Percentiles rank a stretch among this genome's conserved stretches.
These are phyloP conservation scores for Salvelinus namaycush DNA, from an alignment of 2,113 vertebrate species.

Conservation along the genomic window DNA sequence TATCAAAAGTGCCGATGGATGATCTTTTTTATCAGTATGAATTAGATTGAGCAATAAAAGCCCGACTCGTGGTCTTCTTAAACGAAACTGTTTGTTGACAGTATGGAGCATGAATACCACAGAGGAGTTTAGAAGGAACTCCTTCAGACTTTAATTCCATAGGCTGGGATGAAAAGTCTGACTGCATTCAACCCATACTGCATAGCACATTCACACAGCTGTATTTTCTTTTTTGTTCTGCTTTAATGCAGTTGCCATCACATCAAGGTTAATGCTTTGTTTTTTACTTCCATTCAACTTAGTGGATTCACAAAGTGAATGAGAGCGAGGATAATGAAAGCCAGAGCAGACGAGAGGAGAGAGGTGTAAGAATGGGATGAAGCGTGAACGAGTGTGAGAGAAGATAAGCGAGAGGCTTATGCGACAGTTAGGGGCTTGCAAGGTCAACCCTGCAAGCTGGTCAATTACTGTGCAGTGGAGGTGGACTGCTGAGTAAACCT, in stretches of 20 bases:
- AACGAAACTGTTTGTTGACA: no score
- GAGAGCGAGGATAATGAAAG: background rate
- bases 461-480: background rate
- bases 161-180: no score
- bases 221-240: background rate
- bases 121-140: no score
- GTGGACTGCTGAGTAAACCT: background rate
- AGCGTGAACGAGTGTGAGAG: background rate
- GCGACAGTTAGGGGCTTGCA: background rate
- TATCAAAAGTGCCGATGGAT: no score
- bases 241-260: background rate
- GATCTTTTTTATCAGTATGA: no score
- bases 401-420: background rate
- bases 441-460: background rate
- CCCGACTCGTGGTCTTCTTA: no score
- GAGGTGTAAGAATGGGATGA: no score
- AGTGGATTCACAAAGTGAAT: constrained; percentile 9
- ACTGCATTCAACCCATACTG: no score
- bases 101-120: no score
- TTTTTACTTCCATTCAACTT: constrained; percentile 31
- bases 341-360: background rate
- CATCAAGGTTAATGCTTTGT: constrained; percentile 7
- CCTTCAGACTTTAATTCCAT: no score
- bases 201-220: background rate
- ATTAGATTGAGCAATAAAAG: no score